Conservation (phyloP, 2,888 invertebrate genomes). For the Nasonovia ribisnigri region DNA sequence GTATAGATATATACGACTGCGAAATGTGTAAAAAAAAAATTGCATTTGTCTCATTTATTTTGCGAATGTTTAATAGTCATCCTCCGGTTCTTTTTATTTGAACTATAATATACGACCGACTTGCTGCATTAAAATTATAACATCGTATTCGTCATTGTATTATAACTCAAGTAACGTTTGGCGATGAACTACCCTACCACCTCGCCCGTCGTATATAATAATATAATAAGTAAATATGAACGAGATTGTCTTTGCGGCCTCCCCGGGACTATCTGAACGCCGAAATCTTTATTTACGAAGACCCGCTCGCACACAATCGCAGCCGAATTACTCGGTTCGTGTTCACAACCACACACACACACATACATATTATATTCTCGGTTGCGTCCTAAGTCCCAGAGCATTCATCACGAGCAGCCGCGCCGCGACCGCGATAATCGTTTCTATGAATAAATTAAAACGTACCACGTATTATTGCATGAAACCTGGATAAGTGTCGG, state of each 20-base stretch:
- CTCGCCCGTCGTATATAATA: background rate
- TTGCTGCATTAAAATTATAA: background rate
- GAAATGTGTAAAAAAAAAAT: background rate
- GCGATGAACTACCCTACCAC: background rate
- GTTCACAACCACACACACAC: background rate
- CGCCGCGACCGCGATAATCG: slow-evolving; percentile 56
- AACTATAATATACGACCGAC: background rate
- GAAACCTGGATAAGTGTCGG: background rate
- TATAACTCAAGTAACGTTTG: background rate
- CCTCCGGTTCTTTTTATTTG: background rate
- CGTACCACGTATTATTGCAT: slow-evolving; percentile 9
- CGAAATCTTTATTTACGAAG: slow-evolving; percentile 59
- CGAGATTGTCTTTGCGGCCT: slow-evolving; percentile 4
- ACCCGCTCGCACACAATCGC: background rate
- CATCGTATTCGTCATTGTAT: slow-evolving; percentile 23
- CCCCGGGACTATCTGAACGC: slow-evolving; percentile 6
- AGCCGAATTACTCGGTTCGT: background rate
- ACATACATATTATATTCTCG: background rate
- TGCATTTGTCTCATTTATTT: background rate
- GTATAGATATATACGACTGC: no score
- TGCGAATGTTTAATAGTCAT: background rate
- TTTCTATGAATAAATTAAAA: slow-evolving; percentile 65
- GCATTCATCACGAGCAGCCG: slow-evolving; percentile 52
- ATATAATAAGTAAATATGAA: slow-evolving; percentile 42
- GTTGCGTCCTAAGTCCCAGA: slow-evolving; percentile 46